Evolutionary conservation across 2,888 invertebrate species (phyloP), one percentile per base, ranked within the genome.

Genomic region (Plebejus melissa): DNA sequence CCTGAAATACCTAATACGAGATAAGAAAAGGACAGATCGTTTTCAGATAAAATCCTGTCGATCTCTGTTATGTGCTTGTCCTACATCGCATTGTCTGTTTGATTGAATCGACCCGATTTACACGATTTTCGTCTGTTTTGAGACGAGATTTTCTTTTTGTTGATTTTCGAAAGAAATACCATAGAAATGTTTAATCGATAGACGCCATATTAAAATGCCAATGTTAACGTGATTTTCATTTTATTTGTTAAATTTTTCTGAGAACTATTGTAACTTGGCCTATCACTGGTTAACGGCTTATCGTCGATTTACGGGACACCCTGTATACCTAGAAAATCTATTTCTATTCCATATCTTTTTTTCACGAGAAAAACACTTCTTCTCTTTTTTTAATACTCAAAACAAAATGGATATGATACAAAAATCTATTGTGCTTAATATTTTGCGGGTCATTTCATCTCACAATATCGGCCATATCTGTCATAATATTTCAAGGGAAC

Each of bases 401-500:
- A 28, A 28, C 5, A 13, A 32, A 16, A 11, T 0, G 13, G 13
- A 36, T 36, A 65, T 65, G 13, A 65, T 65, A 16, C 16, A 13
- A 65, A 32, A 65, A 65, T 65, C 65, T 65, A 32, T 65, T 65
- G 6, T 65, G 36, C 13, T 16, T 36, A 1, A 60, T 65, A 65
- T 65, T 65, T 36, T 65, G 65, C 65, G 65, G 65, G 65, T 65
- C 65, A 65, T 65, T 65, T 65, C 4, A 16, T 41, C 22, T n/a
- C 28, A 46, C 46, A 22, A 46, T 54, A 54, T 72, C 32, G 54
- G 72, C 32, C 72, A 72, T 46, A 70, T 71, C 71, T 71, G 50
- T 50, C 72, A 50, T 54, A 72, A 72, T 50, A 72, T 54, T 54
- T 72, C 72, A 72, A 72, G 5, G 22, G 46, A 71, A 13, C 71